A percentile compares a stretch with the other conserved stretches of the same genome.
These are phyloP conservation scores for Malthinus flaveolus DNA, from an alignment of 2,888 invertebrate species.

Conservation along the genomic window DNA sequence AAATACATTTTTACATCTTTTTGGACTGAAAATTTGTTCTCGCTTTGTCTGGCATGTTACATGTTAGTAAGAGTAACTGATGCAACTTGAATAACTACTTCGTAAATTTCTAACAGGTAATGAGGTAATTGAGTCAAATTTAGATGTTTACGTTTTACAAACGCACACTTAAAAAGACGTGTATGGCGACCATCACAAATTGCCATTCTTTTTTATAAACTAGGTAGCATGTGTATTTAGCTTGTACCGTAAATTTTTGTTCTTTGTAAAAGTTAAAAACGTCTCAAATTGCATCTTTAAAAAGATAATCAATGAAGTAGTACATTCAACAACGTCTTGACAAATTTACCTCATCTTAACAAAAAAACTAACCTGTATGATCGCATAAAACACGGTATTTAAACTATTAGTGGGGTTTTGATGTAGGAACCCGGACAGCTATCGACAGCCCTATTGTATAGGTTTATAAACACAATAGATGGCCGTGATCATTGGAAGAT, in stretches of 20 bases:
- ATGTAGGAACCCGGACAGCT: slow-evolving; percentile 32
- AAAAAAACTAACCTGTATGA: slow-evolving; percentile 30
- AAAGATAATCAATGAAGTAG: slow-evolving; percentile 33
- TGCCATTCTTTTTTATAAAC: neutral
- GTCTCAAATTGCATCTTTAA: slow-evolving; percentile 25
- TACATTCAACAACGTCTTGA: slow-evolving; percentile 27
- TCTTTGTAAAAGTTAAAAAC: slow-evolving; percentile 20
- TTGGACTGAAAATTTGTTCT: no score
- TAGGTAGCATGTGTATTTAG: neutral
- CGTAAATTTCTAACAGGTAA: no score
- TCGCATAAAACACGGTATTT: slow-evolving; percentile 38
- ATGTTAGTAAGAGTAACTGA: no score
- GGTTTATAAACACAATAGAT: slow-evolving; percentile 35
- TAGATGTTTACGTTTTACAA: no score
- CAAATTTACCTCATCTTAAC: slow-evolving; percentile 30
- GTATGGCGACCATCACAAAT: slow-evolving; percentile 1
- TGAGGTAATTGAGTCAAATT: no score
- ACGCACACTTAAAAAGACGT: no score
- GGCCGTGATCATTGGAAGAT: slow-evolving; percentile 35
- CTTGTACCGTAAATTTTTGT: slow-evolving; percentile 10
- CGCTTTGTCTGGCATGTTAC: no score
- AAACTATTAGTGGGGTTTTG: slow-evolving; percentile 36
- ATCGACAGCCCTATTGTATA: slow-evolving; percentile 37
- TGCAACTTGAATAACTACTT: no score
- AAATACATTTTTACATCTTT: no score